Conservation (phyloP, 2,113 vertebrate species). For the human region GRCh38 chrX:11914501-11915000, state of each 20-base stretch:
- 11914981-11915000: conserved; percentile 24
- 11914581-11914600: not conserved
- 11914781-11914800: conserved; percentile 47
- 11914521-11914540: not conserved
- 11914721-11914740: conserved; percentile 47
- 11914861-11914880: conserved; percentile 57
- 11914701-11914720: conserved; percentile 23
- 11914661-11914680: conserved; percentile 22
- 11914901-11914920: conserved; percentile 38
- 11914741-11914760: conserved; percentile 43
- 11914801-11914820: not conserved
- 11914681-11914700: conserved; percentile 51
- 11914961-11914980: conserved; percentile 48
- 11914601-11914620: conserved; percentile 37
- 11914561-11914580: not conserved
- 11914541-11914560: not conserved
- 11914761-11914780: conserved; percentile 48
- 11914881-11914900: conserved; percentile 59
- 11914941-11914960: conserved; percentile 52
- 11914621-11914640: conserved; percentile 51
- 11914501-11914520: not conserved
- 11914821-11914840: conserved; percentile 44
- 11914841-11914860: conserved; percentile 54
- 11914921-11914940: conserved; percentile 68
- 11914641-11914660: not conserved